phyloP scores from a whole-genome alignment of 2,888 invertebrate genomes.

The Stenchaetothrips biformis region DNA sequence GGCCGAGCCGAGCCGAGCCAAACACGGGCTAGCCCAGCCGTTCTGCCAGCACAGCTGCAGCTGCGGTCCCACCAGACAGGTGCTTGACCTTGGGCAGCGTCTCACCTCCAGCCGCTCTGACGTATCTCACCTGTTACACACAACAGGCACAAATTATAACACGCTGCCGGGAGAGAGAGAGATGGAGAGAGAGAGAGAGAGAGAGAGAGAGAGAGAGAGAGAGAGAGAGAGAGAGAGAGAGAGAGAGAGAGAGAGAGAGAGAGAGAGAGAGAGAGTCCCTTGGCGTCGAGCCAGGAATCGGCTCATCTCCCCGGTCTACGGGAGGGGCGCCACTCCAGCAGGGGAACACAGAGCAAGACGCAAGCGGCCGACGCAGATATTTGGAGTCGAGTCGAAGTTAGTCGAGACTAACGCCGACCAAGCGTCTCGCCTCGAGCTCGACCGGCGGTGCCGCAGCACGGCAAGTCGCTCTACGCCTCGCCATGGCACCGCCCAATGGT shows the following conservation, averaged over 20 bases:
- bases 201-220: background rate
- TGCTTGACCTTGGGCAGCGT: background rate
- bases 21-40: background rate
- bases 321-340: too few relatives aligned
- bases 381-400: background rate
- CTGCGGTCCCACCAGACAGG: background rate
- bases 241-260: slow-evolving; percentile 1
- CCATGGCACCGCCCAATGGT: too few relatives aligned
- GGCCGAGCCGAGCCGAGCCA: background rate
- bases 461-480: too few relatives aligned
- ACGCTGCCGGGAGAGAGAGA: background rate
- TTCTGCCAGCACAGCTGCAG: background rate
- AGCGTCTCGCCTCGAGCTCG: too few relatives aligned
- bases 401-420: background rate
- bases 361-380: too few relatives aligned
- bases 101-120: background rate
- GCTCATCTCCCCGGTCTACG: too few relatives aligned
- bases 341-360: too few relatives aligned
- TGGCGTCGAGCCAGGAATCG: too few relatives aligned
- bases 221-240: slow-evolving; percentile 1
- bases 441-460: too few relatives aligned
- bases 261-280: background rate
- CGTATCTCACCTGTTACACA: slow-evolving; percentile 8
- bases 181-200: background rate
- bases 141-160: slow-evolving; percentile 13